Evolutionary conservation across 1,140 invertebrate genomes (phyloP), one percentile per base, ranked within the genome.

Genomic region (Cydia fagiglandana): DNA sequence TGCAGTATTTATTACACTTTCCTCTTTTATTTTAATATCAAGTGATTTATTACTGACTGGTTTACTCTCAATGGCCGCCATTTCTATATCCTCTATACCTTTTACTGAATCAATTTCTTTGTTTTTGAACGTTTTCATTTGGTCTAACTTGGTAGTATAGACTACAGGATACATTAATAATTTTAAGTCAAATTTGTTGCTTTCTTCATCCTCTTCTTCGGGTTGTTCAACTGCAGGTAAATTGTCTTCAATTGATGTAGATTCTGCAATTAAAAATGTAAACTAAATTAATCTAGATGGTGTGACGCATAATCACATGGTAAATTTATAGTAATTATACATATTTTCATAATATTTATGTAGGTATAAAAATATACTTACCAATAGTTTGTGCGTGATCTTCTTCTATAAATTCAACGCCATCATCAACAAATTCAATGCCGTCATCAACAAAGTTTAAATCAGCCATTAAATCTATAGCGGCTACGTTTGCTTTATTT

Each of bases 61-160:
- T 78, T 84, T 86, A 80, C 86, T 91, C 79, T 88, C 85, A 24
- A 56, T 20, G 28, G 75, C 12, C 56, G 86, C 79, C 38, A 74
- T 74, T 45, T 91, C 82, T 47, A 93, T 83, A 53, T 87, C 20
- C 6, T 79, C 75, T 74, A 78, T 81, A 53, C 82, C 80, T 10
- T 80, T 77, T 7, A 92, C 76, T 15, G 68, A 30, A 38, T 75
- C 34, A 70, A 82, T 82, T 9, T 84, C 28, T 24, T 79, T 75
- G 47, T 83, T 77, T 74, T 81, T 80, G 38, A 89, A 88, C 10
- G 88, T 76, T 64, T 79, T 77, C 87, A 93, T 90, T 28, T 88
- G 56, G 17, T 93, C 89, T 74, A 93, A 76, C 83, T 85, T 89
- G 64, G 80, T 86, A 13, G 87, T 89, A 73, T 88, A 91, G 0